Evolutionary conservation across 2,113 vertebrate species (phyloP).

Genomic region (Ondatra zibethicus): DNA sequence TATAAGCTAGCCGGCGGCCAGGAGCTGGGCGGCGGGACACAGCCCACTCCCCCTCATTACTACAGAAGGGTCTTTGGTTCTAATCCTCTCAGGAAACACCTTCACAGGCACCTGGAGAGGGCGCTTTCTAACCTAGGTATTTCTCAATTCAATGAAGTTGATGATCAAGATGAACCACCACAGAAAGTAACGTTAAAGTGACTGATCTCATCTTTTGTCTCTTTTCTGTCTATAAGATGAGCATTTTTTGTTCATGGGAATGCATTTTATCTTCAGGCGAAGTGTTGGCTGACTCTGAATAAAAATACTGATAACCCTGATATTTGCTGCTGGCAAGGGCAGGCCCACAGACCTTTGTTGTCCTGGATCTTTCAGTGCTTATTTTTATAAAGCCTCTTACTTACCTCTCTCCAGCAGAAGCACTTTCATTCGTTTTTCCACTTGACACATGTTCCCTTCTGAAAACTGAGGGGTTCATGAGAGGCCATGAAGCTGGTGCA

Average conservation of each 20-base stretch:
- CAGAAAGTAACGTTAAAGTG: neutral
- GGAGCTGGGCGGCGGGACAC: no score
- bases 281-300: neutral
- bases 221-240: neutral
- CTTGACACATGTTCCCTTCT: neutral
- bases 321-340: neutral
- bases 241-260: neutral
- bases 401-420: neutral
- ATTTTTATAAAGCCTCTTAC: neutral
- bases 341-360: neutral
- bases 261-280: neutral
- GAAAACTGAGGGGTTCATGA: neutral
- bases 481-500: neutral
- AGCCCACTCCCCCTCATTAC: no score
- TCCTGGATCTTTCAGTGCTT: neutral
- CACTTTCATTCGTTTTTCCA: neutral
- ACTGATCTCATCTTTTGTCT: no score
- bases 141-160: neutral
- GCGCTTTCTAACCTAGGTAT: neutral
- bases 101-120: neutral
- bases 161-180: neutral
- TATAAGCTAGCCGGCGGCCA: no score
- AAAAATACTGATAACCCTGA: neutral
- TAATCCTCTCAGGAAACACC: neutral
- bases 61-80: neutral